Evolutionary conservation across 2,888 invertebrate species (phyloP), one percentile per base, ranked within the genome.

Genomic region (Epinotia nisella): DNA sequence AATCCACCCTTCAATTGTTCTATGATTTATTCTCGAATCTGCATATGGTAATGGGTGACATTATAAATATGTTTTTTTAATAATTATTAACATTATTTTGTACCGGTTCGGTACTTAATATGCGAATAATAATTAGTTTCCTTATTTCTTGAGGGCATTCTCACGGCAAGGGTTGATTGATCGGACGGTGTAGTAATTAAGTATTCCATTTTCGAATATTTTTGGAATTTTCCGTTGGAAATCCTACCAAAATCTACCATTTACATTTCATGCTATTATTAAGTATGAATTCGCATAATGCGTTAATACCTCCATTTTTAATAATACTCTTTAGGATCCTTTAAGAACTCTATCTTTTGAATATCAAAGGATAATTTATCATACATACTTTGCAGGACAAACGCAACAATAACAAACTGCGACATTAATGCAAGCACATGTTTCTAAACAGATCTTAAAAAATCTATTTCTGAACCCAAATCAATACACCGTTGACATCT

Each of bases 71-170:
- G 75, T 74, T 77, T 81, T 82, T 81, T 80, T 79, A 84, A 88
- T 89, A 89, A 89, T 90, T 88, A 89, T 84, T 87, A 84, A 83
- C 83, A 82, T 84, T 85, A 83, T 83, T 83, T 78, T 80, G 81
- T 80, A 78, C 82, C 81, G 79, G 82, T 79, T 79, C 70, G 45
- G 78, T 89, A 83, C 86, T 93, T 92, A 92, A 89, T 92, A 93
- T 93, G 92, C 90, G 90, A 91, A 92, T 93, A 92, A 88, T 87
- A 91, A 92, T 92, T 92, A 92, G 83, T 91, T 89, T 87, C 87
- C 85, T 86, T 85, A 89, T 89, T 89, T 84, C 85, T 88, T 86
- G 77, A 71, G 76, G 80, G 79, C 75, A 86, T 92, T 91, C 93
- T 90, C 92, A 92, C 92, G 91, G 85, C 86, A 84, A 85, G 90